Base-by-base conservation (phyloP, 2,797 vertebrate genomes). In the Rhinatrema bivittatum region DNA sequence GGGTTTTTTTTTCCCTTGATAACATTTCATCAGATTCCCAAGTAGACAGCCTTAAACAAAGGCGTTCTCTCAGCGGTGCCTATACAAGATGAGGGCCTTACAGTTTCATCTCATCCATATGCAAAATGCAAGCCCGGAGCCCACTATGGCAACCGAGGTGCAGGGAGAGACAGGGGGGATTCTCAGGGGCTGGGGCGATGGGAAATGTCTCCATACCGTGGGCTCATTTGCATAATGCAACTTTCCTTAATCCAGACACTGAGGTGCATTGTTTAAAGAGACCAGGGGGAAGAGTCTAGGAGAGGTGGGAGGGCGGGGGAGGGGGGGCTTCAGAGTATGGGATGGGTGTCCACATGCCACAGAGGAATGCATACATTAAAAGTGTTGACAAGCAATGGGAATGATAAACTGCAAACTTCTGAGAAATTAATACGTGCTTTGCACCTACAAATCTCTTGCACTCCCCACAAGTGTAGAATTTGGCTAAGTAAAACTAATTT, bases 71-170 rank as follows among this genome's bases (percentile, higher is more conserved):
- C 63, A 56, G 59, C 21, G 32, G 67, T 65, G 53, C 60, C 62
- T 68, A n/a, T 62, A 54, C 29, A 29, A 36, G 61, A 50, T 50
- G 58, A 60, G 58, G 53, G 56, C 70, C 54, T 65, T 72, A 58
- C 65, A n/a, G 53, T 62, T 30, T 21, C 27, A 17, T 65, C 77
- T 76, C 78, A 73, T 81, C 76, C 69, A 71, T 70, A 72, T 75
- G 78, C 79, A 74, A 71, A 65, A 65, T 75, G 78, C 79, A 74
- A 71, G 65, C 65, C 46, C 73, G 65, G 36, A 46, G 56, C 66
- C 50, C 61, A 46, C 67, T 38, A 70, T 68, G 73, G 77, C 75
- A 70, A 76, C 67, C 54, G 28, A 57, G 65, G 73, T 50, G 61
- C 63, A 55, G 59, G 55, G 53, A 39, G 44, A 42, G 67, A 68